Conservation (phyloP, 2,797 vertebrate genomes). For the Cossypha heuglini region DNA sequence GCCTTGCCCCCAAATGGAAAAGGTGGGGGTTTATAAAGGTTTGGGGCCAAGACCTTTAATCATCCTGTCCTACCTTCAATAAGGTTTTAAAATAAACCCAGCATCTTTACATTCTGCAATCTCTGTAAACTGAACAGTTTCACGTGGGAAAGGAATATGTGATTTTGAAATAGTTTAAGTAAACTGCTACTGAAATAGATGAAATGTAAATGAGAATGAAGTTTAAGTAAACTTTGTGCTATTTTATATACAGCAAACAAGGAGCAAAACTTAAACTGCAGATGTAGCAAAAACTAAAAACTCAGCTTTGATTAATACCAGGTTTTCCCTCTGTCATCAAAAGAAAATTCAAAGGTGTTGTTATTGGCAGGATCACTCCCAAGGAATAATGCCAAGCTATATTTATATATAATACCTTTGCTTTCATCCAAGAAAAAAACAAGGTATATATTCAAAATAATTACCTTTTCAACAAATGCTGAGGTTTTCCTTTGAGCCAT, state of each 20-base stretch:
- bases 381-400: not conserved
- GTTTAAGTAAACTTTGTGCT: not conserved
- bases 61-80: not conserved
- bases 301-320: not conserved
- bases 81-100: not conserved
- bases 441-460: not conserved
- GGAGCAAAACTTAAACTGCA: not conserved
- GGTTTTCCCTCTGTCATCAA: not conserved
- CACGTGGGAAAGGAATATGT: not conserved
- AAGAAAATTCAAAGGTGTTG: not conserved
- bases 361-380: not conserved
- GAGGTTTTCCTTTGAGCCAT: not conserved
- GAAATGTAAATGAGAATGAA: not conserved
- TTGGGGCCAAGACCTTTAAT: not conserved
- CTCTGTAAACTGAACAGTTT: not conserved
- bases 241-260: not conserved
- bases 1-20: not conserved
- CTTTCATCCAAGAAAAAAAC: not conserved
- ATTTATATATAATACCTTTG: not conserved
- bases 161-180: not conserved
- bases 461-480: not conserved
- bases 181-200: not conserved
- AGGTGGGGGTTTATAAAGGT: rapidly evolving
- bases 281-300: not conserved
- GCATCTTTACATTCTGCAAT: not conserved